A percentile compares a stretch with the other conserved stretches of the same genome.
phyloP scores from a whole-genome alignment of 2,113 vertebrate genomes.

The Anarhynchus alexandrinus region DNA sequence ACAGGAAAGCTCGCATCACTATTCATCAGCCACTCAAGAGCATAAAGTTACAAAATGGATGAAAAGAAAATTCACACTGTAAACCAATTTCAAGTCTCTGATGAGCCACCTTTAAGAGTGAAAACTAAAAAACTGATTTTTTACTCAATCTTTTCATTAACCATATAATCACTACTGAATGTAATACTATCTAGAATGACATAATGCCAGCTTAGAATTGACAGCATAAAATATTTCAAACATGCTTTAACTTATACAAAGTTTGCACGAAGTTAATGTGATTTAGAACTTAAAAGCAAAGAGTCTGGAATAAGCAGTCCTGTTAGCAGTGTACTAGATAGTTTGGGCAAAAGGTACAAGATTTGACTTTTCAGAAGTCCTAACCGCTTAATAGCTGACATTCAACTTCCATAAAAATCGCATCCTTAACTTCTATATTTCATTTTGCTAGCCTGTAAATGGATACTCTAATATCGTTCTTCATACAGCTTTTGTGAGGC shows the following conservation, averaged over 20 bases:
- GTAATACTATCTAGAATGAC: background rate
- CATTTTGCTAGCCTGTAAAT: background rate
- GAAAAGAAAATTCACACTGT: background rate
- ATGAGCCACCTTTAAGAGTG: background rate
- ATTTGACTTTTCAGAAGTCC: background rate
- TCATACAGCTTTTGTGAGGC: background rate
- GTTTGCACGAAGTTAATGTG: background rate
- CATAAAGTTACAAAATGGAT: background rate
- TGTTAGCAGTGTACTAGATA: background rate
- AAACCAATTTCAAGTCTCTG: background rate
- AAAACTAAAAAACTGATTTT: background rate
- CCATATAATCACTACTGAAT: background rate
- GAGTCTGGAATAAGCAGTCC: background rate
- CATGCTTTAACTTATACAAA: background rate
- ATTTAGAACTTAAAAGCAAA: background rate
- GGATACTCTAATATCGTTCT: background rate
- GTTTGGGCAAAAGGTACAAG: background rate
- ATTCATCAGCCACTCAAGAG: background rate
- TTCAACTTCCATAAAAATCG: background rate
- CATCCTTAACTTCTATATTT: background rate
- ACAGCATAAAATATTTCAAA: background rate
- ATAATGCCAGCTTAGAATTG: background rate
- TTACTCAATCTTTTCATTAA: background rate
- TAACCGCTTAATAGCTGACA: background rate
- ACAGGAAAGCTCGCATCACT: background rate